A percentile compares a stretch with the other conserved stretches of the same genome.
Evolutionary conservation across 2,888 invertebrate genomes (phyloP).

Genomic region (Troides aeacus): DNA sequence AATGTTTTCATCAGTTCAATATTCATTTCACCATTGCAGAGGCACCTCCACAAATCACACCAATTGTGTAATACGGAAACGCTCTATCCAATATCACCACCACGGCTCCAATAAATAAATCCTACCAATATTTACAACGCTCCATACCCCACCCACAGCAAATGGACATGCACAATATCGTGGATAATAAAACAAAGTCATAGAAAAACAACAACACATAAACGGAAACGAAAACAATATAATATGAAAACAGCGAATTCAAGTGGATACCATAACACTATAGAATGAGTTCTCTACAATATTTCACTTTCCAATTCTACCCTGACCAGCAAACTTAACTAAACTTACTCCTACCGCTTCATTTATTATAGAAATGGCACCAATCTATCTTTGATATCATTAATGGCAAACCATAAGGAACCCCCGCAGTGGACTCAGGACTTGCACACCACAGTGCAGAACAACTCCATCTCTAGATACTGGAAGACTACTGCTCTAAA

Average conservation of each 20-base stretch:
- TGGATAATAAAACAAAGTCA: conserved; percentile 70
- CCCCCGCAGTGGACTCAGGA: conserved; percentile 69
- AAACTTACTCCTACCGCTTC: conserved; percentile 76
- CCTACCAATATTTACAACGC: conserved; percentile 71
- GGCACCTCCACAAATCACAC: conserved; percentile 57
- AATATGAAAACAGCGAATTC: conserved; percentile 55
- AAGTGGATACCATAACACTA: conserved; percentile 53
- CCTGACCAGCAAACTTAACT: conserved; percentile 79
- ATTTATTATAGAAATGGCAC: conserved; percentile 78
- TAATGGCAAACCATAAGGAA: conserved; percentile 79
- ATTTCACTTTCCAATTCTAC: conserved; percentile 75
- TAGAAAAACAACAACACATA: conserved; percentile 54
- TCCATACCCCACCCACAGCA: conserved; percentile 68
- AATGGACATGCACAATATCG: conserved; percentile 75
- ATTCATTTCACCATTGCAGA: conserved; percentile 54
- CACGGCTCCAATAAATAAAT: conserved; percentile 72
- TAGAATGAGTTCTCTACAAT: conserved; percentile 64
- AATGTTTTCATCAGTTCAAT: conserved; percentile 65
- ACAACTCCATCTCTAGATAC: conserved; percentile 67
- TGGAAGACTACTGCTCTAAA: conserved; percentile 80
- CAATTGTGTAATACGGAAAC: conserved; percentile 52
- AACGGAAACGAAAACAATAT: conserved; percentile 45
- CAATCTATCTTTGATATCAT: conserved; percentile 80
- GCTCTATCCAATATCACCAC: conserved; percentile 40
- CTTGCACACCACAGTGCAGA: conserved; percentile 49